A percentile compares a stretch with the other conserved stretches of the same genome.
These are phyloP conservation scores for Anguilla obscura DNA, from an alignment of 2,797 vertebrate genomes.

Conservation along the genomic window DNA sequence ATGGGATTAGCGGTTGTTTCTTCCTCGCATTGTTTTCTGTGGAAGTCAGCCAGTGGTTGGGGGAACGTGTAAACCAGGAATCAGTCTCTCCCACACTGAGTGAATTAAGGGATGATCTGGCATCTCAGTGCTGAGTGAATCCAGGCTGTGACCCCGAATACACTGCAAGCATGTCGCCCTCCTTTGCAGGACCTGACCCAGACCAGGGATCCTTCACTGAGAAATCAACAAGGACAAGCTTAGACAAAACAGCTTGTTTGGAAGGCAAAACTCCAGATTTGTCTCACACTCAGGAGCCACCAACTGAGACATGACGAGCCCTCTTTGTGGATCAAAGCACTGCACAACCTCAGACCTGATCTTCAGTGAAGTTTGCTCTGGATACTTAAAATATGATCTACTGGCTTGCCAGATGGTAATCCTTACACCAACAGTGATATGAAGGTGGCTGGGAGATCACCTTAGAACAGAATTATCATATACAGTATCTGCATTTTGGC, in stretches of 20 bases:
- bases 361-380: too few relatives aligned
- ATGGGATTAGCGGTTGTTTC: not conserved
- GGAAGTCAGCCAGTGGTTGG: not conserved
- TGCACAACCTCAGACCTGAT: too few relatives aligned
- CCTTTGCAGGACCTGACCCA: not conserved
- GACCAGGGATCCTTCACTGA: not conserved
- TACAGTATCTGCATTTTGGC: too few relatives aligned
- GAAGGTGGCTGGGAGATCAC: too few relatives aligned
- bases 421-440: too few relatives aligned
- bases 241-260: too few relatives aligned
- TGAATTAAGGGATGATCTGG: not conserved
- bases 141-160: not conserved
- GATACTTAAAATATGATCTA: too few relatives aligned
- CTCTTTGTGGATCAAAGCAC: too few relatives aligned
- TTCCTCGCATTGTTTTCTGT: not conserved
- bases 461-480: too few relatives aligned
- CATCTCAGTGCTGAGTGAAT: not conserved
- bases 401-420: too few relatives aligned
- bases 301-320: not conserved
- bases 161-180: not conserved
- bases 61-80: not conserved
- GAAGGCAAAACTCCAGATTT: not conserved
- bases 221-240: too few relatives aligned
- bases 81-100: not conserved
- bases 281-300: not conserved